phyloP scores from a whole-genome alignment of 2,888 invertebrate species.

The Andrena praecox region DNA sequence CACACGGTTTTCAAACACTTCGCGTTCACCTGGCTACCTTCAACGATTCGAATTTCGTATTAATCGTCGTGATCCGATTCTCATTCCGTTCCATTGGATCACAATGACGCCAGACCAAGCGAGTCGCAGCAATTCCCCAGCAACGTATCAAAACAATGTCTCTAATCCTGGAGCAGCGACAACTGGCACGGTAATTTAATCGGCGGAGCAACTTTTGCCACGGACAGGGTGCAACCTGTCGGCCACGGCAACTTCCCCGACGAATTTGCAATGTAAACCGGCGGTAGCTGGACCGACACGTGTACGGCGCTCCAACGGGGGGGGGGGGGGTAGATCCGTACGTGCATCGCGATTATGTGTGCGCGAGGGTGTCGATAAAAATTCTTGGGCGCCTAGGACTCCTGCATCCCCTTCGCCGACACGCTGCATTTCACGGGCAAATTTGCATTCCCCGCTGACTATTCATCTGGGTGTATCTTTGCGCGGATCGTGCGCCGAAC shows the following conservation, averaged over 20 bases:
- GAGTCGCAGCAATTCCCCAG: background rate
- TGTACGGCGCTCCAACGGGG: conserved; percentile 66
- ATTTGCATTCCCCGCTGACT: no score
- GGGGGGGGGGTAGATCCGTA: conserved; percentile 15
- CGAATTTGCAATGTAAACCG: conserved; percentile 83
- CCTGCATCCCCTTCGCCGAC: background rate
- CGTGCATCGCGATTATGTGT: conserved; percentile 17
- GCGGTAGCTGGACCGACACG: conserved; percentile 69
- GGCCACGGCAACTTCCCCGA: conserved; percentile 72
- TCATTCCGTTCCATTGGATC: background rate
- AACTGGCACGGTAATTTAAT: conserved; percentile 79
- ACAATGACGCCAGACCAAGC: background rate
- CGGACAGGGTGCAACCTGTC: conserved; percentile 63
- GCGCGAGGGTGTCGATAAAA: conserved; percentile 9
- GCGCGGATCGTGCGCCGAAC: no score
- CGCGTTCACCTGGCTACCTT: background rate
- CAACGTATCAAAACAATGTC: conserved; percentile 39
- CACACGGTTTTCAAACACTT: background rate
- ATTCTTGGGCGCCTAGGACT: background rate
- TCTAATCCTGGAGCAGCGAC: conserved; percentile 47
- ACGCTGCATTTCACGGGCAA: background rate
- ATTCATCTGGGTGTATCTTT: no score
- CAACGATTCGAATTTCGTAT: conserved; percentile 2
- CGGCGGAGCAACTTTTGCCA: conserved; percentile 76
- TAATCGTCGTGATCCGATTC: background rate